Evolutionary conservation across 2,888 invertebrate species (phyloP), one percentile per base, ranked within the genome.

Genomic region (Catocala nupta): DNA sequence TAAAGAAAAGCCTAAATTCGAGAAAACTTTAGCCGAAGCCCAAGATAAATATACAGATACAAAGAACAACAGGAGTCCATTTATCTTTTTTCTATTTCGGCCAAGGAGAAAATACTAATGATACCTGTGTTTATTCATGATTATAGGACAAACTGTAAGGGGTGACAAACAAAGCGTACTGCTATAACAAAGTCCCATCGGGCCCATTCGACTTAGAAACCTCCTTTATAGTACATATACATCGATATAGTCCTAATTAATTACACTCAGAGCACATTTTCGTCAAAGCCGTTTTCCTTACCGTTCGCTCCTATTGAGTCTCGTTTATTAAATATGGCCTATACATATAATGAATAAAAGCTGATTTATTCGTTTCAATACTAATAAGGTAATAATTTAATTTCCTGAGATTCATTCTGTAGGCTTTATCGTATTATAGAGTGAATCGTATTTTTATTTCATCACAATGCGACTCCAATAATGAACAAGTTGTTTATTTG

Each of bases 341-440:
- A 63, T 75, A 65, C 59, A 55, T 64, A 62, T 64, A 50, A 79
- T 66, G 51, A 61, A 61, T 51, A 25, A 25, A 25, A 25, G 44
- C 49, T 78, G 75, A 64, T 71, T n/a, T 73, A 72, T 58, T 59
- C 25, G 43, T 16, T 55, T 25, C 55, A 59, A 59, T 53, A 39
- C 49, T 55, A 62, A 53, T 63, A 64, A 67, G 34, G 51, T 55
- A 62, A 53, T 63, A 62, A 67, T 71, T 45, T 53, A 16, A 53
- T 61, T 59, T 53, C 52, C 50, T 49, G 68, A 64, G 70, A 16
- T 54, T 13, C 36, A 36, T 45, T 45, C 36, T 57, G 6, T 13
- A 10, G 10, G 12, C 39, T 12, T 39, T 12, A 45, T 74, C 36
- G 9, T 39, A 39, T 39, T 39, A 1, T 39, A 39, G 8, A 39